Conservation (phyloP, 2,113 vertebrate species). For the Eulemur macaco region DNA sequence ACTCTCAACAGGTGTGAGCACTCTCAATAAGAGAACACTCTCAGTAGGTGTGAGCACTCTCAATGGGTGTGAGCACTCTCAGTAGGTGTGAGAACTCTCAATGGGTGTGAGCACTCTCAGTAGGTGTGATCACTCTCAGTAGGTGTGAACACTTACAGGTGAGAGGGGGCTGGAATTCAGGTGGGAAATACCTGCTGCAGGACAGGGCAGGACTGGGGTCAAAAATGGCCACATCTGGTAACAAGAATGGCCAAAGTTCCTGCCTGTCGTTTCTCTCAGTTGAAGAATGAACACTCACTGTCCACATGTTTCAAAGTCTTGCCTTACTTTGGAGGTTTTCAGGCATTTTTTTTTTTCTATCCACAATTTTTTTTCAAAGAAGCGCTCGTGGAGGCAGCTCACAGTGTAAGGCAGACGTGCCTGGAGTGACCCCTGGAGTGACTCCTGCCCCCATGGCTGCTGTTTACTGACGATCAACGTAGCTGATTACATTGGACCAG, state of each 20-base stretch:
- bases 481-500: rapidly evolving
- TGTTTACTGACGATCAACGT: neutral
- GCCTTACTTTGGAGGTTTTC: neutral
- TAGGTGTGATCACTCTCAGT: neutral
- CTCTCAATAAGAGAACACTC: too few species aligned
- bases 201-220: neutral
- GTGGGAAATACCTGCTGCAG: neutral
- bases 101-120: too few species aligned
- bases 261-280: neutral
- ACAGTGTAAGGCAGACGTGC: neutral
- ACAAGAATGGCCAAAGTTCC: neutral
- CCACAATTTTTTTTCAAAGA: neutral
- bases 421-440: neutral
- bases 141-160: neutral
- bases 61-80: too few species aligned
- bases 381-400: neutral
- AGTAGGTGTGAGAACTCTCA: too few species aligned
- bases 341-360: slow-evolving; percentile 2
- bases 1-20: too few species aligned
- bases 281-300: neutral
- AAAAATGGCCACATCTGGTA: neutral
- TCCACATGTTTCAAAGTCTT: neutral
- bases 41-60: too few species aligned
- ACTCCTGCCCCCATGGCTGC: neutral
- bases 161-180: neutral